phyloP scores from a whole-genome alignment of 2,797 vertebrate species.

The Platyrinchus mystaceus region DNA sequence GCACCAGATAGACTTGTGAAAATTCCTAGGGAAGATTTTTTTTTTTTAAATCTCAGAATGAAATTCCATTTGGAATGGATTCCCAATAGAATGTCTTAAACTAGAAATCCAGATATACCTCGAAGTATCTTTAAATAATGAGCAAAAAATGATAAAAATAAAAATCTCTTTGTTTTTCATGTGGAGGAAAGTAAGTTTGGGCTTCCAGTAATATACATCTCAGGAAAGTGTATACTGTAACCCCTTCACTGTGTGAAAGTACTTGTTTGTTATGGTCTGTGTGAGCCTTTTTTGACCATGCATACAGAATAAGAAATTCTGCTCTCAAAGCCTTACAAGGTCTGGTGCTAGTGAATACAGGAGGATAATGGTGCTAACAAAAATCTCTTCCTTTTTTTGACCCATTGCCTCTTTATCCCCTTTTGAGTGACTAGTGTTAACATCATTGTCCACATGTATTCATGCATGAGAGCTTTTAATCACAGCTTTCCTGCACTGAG shows the following conservation, averaged over 20 bases:
- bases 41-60: neutral
- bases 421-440: constrained; percentile 12
- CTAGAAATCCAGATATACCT: neutral
- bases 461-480: neutral
- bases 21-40: neutral
- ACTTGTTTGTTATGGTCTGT: neutral
- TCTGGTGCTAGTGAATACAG: neutral
- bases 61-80: neutral
- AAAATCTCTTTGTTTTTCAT: neutral
- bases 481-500: neutral
- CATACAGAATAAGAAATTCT: neutral
- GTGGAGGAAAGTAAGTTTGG: neutral
- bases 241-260: neutral
- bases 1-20: neutral
- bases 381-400: constrained; percentile 13
- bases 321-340: neutral
- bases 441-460: neutral
- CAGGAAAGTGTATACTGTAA: neutral
- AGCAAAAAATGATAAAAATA: neutral
- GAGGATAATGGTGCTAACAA: neutral
- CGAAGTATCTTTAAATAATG: neutral
- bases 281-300: neutral
- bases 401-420: neutral
- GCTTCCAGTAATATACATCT: neutral
- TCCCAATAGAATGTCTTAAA: neutral